Evolutionary conservation across 2,888 invertebrate species (phyloP), one percentile per base, ranked within the genome.

Genomic region (Pilophorus perplexus): DNA sequence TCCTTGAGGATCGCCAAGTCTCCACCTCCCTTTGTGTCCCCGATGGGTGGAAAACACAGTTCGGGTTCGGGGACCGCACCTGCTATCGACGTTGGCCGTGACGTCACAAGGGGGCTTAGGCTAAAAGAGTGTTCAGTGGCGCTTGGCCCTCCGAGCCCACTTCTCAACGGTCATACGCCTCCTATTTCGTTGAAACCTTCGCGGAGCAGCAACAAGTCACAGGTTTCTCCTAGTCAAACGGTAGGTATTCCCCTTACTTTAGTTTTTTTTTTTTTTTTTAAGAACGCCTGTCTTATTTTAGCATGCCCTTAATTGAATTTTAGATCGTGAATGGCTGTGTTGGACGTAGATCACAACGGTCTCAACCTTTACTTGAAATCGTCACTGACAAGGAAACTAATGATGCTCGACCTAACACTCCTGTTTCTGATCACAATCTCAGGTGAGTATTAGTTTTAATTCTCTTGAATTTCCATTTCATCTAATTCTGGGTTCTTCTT

Each of bases 1-100:
- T 68, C 68, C 4, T 50, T 69, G 20, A 54, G 70, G 55, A 70
- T 70, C 1, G 68, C 67, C n/a, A 67, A 68, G 52, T 67, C 68
- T 4, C 70, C 70, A 1, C 66, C 67, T 4, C 68, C 67, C 16
- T 46, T 28, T n/a, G 14, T 66, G 2, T 44, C 65, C 8, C 28
- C 55, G 5, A 68, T 69, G 65, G 67, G 67, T 1, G 62, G 60
- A 8, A 68, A 57, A 28, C 65, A 55, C 12, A 65, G 64, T 20
- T 33, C 42, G 2, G 44, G 44, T 38, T n/a, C 60, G 3, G 20
- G 37, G 2, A 28, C 55, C 16, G 59, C 38, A 4, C 14, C 52
- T 22, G 28, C 62, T 3, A 28, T 25, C 2, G 28, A 27, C 2
- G 40, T 55, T 14, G 16, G 27, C 1, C 20, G n/a, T 8, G 33